phyloP scores from a whole-genome alignment of 2,797 vertebrate genomes.

The Malurus splendens region DNA sequence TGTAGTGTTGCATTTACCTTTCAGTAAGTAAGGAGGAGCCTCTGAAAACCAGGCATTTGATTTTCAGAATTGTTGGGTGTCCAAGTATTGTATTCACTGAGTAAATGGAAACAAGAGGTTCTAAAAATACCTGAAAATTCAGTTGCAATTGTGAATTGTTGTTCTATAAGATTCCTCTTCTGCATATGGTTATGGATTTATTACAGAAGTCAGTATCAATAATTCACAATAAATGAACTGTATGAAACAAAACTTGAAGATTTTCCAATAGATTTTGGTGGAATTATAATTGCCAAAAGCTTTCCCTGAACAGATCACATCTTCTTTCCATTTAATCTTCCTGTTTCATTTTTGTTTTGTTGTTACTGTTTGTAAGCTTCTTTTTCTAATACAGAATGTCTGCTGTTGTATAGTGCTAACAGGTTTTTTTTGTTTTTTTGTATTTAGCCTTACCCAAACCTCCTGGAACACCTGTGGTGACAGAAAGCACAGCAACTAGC shows the following conservation, averaged over 20 bases:
- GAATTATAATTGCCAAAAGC: background rate
- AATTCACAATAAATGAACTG: background rate
- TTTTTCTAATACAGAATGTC: background rate
- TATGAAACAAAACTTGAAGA: background rate
- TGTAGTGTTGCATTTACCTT: background rate
- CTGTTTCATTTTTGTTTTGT: background rate
- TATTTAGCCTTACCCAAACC: slow-evolving; percentile 89
- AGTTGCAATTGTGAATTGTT: background rate
- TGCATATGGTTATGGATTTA: background rate
- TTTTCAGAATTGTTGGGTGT: background rate
- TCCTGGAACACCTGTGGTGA: slow-evolving; percentile 90
- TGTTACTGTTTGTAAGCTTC: background rate
- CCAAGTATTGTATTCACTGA: background rate
- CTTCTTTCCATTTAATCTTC: background rate
- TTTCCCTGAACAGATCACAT: background rate
- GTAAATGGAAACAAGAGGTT: background rate
- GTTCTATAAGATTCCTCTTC: background rate
- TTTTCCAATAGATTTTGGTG: background rate
- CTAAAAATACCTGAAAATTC: background rate
- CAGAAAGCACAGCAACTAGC: slow-evolving; percentile 96
- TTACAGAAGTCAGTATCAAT: background rate
- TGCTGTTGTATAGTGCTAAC: background rate
- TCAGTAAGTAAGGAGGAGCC: background rate
- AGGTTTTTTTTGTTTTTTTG: background rate
- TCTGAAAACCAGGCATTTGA: background rate